A percentile compares a stretch with the other conserved stretches of the same genome.
Evolutionary conservation across 2,888 invertebrate species (phyloP).

Genomic region (Diaprepes abbreviatus): DNA sequence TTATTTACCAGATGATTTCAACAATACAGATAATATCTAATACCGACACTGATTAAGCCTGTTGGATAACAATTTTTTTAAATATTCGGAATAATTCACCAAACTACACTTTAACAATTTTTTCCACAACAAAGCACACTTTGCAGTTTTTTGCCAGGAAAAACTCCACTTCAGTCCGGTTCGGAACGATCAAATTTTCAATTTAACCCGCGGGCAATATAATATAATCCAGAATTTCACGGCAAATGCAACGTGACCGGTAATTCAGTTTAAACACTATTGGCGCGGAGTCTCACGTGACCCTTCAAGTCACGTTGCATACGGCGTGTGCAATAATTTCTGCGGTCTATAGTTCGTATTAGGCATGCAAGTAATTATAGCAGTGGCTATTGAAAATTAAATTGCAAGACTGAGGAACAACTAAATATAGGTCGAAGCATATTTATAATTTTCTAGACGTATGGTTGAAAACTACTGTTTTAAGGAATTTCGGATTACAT

Average conservation of each 20-base stretch:
- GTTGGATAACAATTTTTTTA: too few species aligned
- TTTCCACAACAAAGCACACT: not conserved
- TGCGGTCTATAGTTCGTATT: too few species aligned
- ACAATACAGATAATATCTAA: not conserved
- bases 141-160: too few species aligned
- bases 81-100: too few species aligned
- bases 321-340: slow-evolving; percentile 52
- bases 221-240: slow-evolving; percentile 45
- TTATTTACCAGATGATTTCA: not conserved
- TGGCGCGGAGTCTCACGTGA: slow-evolving; percentile 59
- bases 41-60: not conserved
- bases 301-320: slow-evolving; percentile 61
- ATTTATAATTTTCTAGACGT: too few species aligned
- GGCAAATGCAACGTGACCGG: slow-evolving; percentile 61
- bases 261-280: slow-evolving; percentile 51
- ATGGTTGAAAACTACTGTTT: too few species aligned
- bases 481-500: too few species aligned
- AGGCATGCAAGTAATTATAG: too few species aligned
- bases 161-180: too few species aligned
- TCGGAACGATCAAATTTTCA: not conserved
- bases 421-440: too few species aligned
- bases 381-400: too few species aligned
- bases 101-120: not conserved
- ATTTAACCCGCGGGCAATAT: not conserved
- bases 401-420: too few species aligned